Conservation (phyloP, 2,797 vertebrate species). For the Aldrovandia affinis region DNA sequence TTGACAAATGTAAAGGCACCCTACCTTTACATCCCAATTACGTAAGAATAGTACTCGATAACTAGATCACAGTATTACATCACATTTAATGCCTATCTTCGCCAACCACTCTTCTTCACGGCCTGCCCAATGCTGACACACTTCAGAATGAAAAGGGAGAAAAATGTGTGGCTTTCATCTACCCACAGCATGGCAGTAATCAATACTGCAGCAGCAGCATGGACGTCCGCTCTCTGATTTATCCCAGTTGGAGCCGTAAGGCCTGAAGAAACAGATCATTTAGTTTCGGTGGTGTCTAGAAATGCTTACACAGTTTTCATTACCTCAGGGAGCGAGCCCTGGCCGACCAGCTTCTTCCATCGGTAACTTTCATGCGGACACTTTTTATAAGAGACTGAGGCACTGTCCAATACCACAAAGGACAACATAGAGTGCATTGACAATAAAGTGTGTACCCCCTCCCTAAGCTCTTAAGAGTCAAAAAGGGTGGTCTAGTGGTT, state of each 20-base stretch:
- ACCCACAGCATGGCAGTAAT: constrained; percentile 51
- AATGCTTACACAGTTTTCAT: constrained; percentile 65
- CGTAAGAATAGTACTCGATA: not conserved
- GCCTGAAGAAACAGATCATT: constrained; percentile 39
- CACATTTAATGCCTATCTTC: no score
- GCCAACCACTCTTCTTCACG: no score
- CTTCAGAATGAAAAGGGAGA: not conserved
- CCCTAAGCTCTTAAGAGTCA: no score
- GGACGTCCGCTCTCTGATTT: constrained; percentile 67
- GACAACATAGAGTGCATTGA: no score
- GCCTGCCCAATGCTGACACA: no score
- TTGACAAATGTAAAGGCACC: not conserved
- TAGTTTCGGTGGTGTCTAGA: constrained; percentile 12
- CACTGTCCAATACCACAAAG: no score
- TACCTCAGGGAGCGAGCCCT: constrained; percentile 57
- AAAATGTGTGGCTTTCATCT: not conserved
- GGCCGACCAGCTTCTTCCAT: constrained; percentile 32
- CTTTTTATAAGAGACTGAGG: no score
- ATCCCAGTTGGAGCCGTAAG: constrained; percentile 68
- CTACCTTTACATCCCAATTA: not conserved
- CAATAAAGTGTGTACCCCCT: no score
- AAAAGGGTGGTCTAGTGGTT: no score
- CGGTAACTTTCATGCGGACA: no score
- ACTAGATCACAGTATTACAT: no score
- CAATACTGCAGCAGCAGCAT: constrained; percentile 75